Base-by-base conservation (phyloP, 2,113 vertebrate genomes). In the Riparia riparia region DNA sequence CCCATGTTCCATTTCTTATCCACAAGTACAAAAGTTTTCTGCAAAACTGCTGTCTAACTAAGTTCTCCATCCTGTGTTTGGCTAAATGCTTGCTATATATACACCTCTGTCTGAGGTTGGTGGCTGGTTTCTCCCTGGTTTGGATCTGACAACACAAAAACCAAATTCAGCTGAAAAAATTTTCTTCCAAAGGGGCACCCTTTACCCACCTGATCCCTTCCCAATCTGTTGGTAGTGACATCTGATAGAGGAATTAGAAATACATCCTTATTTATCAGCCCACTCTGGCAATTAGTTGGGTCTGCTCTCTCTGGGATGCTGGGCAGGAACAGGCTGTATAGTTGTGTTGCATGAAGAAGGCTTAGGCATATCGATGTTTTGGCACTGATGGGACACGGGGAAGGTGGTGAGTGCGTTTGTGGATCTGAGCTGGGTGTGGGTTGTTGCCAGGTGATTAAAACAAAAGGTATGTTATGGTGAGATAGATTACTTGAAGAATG, bases 221-320 rank as follows among this genome's bases (percentile, higher is more conserved):
- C 60, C 60, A 74, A 39, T 37, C 17, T 1, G 0, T 61, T 11
- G 2, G 54, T 45, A 78, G 49, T 77, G 71, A 82, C 50, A 77
- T 71, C 60, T 88, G 95, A 95, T 92, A 94, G 77, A 68, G 51
- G 69, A 76, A 86, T 37, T 17, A 63, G 61, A 54, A 93, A 90
- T 34, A 47, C 1, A 29, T 94, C 29, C 84, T 93, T 81, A 78
- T 90, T 96, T 94, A 96, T 97, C 93, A 93, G 90, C 74, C 68
- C 39, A 9, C 63, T 72, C 74, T 65, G 60, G 68, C 56, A 84
- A 44, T 82, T 65, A 90, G 81, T 56, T 91, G 74, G 81, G 54
- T 97, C 78, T 97, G 82, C 34, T 60, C 12, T 47, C 93, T 80
- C 89, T 95, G 88, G 20, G 39, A 88, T 54, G 70, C 65, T 83